These are phyloP conservation scores for Montipora sp. DNA, from an alignment of 64 coral and sea anemone species.

Conservation along the genomic window DNA sequence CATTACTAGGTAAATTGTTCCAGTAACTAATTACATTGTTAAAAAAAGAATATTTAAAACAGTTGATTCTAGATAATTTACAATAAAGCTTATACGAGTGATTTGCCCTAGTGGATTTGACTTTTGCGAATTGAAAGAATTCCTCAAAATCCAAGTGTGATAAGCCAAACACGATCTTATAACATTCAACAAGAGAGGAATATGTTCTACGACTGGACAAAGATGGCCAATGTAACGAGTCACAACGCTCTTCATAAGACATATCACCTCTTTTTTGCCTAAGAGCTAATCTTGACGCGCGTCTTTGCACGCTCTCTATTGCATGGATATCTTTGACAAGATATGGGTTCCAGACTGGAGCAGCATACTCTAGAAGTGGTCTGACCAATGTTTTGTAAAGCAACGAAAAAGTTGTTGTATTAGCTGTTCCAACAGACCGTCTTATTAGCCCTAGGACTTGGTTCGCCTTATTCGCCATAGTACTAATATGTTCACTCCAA, in stretches of 20 bases:
- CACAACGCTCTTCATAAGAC: conserved; percentile 53
- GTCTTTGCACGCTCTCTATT: conserved; percentile 5
- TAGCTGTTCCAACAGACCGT: too few relatives aligned
- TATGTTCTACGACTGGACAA: conserved; percentile 36
- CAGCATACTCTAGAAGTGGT: conserved; percentile 25
- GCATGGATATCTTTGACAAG: not conserved
- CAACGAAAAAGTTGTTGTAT: too few relatives aligned
- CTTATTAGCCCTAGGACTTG: too few relatives aligned
- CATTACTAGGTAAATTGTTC: not conserved
- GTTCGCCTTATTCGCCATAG: too few relatives aligned
- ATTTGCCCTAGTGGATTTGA: conserved; percentile 38
- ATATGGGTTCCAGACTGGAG: conserved; percentile 23
- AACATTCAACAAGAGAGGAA: conserved; percentile 46
- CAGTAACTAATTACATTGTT: not conserved
- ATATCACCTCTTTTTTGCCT: conserved; percentile 46
- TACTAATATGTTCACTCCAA: too few relatives aligned
- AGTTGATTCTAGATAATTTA: conserved; percentile 25
- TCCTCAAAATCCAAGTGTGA: not conserved
- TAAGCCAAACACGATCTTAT: not conserved
- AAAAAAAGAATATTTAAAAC: conserved; percentile 48
- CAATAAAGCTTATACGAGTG: conserved; percentile 47
- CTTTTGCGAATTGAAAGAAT: conserved; percentile 12
- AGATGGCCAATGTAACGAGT: conserved; percentile 41
- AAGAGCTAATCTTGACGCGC: conserved; percentile 11
- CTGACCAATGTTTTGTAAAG: not conserved